Evolutionary conservation across 2,797 vertebrate species (phyloP), one percentile per base, ranked within the genome.

Genomic region (Chanos chanos): DNA sequence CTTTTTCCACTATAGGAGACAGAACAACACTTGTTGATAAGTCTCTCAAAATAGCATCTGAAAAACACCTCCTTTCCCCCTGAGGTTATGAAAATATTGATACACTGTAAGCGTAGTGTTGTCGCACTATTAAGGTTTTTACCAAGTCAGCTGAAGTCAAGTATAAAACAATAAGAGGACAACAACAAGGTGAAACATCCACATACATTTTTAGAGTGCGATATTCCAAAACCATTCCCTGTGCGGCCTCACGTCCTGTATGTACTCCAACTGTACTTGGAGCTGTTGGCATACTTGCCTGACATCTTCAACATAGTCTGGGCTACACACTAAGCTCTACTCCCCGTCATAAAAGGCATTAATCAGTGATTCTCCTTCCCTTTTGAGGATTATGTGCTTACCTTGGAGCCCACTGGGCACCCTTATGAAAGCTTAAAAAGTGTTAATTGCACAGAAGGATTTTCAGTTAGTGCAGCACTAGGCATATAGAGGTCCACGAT

Each of bases 351-450:
- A 77, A 77, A 76, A 58, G 64, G 70, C 79, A 80, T 81, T 81
- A 83, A 75, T 80, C 28, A 16, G 59, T 34, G 74, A 81, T 74
- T 68, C 47, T 54, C 66, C 65, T 3, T 43, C 73, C 79, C 81
- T 73, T 83, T 83, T 75, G 81, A 75, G 76, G 83, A 85, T 86
- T 85, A 83, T 77, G 73, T 71, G 73, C 82, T 84, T 84, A 81
- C 67, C 81, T 80, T 70, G 54, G 74, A 78, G 67, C 68, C 66
- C 65, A 76, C 59, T 63, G 71, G 72, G 77, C 70, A 75, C 72
- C 63, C 53, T 70, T 76, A 73, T 71, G 68, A 75, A 62, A 72
- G 70, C 73, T 78, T 73, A 76, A 82, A 85, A 84, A 75, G 76
- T 72, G 76, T 80, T 83, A 80, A 86, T 84, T 82, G 72, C 74